Evolutionary conservation across 1,140 invertebrate species (phyloP), one percentile per base, ranked within the genome.

Genomic region (Formica exsecta): DNA sequence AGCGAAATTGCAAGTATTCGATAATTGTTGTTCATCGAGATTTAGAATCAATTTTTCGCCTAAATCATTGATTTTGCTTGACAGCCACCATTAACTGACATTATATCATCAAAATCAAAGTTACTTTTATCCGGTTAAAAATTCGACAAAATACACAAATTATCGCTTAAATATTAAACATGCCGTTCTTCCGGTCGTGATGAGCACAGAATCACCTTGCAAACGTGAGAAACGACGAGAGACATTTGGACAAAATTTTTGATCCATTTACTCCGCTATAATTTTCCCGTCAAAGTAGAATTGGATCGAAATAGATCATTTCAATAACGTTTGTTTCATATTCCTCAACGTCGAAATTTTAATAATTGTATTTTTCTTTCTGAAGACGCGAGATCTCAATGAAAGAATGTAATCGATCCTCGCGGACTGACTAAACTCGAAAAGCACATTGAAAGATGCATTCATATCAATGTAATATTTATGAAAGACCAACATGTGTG

Each of bases 371-470:
- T 57, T 70, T 59, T 29, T 80, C 2, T 32, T n/a, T 25, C 41
- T 19, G 9, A 3, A 62, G 13, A 32, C 54, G 25, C 38, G 38
- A 74, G 29, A 81, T 81, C 48, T 51, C 25, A 44, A 36, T 59
- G 29, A 57, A 44, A 83, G 29, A 38, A 73, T 22, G 79, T 83
- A 73, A 83, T 83, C 79, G 68, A 83, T 5, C 68, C 54, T 74
- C 57, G 38, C 19, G 54, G 41, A 74, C 79, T 73, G 68, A 61
- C 54, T 41, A 38, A 73, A 13, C 25, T 41, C 11, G 38, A 71
- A 68, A 66, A 25, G 16, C 5, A 25, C 38, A 22, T 25, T 13
- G 22, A 44, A 71, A 66, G 19, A n/a, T 38, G 29, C 36, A 51
- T 29, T 51, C 44, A 36, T 71, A 71, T 70, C 44, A 41, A 70